These are phyloP conservation scores for Silurus asotus DNA, from an alignment of 2,113 vertebrate species.

Conservation along the genomic window DNA sequence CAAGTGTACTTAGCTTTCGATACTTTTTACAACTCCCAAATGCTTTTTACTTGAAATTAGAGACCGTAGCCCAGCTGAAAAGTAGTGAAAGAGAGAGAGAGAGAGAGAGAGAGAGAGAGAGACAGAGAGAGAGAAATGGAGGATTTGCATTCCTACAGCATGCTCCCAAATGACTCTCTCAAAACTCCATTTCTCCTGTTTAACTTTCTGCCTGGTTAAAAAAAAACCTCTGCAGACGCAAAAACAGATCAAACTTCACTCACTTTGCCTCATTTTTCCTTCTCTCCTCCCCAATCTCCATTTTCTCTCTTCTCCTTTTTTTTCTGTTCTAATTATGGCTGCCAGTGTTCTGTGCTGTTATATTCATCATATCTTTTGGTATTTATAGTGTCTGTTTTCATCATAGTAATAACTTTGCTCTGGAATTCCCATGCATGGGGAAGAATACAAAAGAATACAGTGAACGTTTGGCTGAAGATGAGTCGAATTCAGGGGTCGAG, in stretches of 20 bases:
- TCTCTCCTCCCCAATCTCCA: background rate
- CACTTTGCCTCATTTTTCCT: conserved; percentile 26
- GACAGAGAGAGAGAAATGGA: conserved; percentile 37
- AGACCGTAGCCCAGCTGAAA: conserved; percentile 47
- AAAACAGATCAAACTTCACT: conserved; percentile 76
- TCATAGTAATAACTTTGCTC: conserved; percentile 76
- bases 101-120: background rate
- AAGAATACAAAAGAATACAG: conserved; percentile 49
- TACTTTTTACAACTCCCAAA: conserved; percentile 8
- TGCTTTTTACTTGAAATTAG: conserved; percentile 57
- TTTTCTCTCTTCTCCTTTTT: conserved; percentile 11
- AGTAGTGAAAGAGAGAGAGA: background rate
- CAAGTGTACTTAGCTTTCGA: background rate
- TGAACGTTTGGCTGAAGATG: conserved; percentile 62
- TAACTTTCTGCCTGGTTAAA: conserved; percentile 63
- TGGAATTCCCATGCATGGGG: conserved; percentile 73
- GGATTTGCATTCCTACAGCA: background rate
- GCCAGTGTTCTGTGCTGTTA: conserved; percentile 76
- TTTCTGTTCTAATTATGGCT: conserved; percentile 74
- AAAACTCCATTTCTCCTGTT: conserved; percentile 66
- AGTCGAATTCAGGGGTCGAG: conserved; percentile 71
- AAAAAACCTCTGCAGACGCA: conserved; percentile 73
- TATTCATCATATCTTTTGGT: conserved; percentile 78
- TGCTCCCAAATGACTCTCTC: background rate
- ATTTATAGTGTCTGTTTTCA: conserved; percentile 80